Conservation (phyloP, 30 jellyfish, hydroid and myxozoan species). For the Clytia hemisphaerica region DNA sequence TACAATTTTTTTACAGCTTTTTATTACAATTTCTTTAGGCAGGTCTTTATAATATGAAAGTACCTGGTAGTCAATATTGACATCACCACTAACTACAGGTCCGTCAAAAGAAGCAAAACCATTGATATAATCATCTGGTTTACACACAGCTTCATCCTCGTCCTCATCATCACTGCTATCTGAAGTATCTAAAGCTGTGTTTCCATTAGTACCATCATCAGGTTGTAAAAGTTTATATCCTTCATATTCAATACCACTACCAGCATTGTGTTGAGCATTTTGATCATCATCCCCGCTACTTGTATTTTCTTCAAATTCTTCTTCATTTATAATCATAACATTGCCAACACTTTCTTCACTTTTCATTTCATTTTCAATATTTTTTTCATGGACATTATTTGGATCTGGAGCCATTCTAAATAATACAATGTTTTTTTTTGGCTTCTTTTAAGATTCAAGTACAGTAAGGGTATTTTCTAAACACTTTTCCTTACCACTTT, state of each 20-base stretch:
- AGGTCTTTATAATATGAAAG: too few species aligned
- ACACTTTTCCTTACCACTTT: too few species aligned
- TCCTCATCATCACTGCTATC: background rate
- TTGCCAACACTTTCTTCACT: background rate
- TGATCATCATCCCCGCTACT: background rate
- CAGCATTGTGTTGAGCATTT: constrained; percentile 8
- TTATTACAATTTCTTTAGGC: too few species aligned
- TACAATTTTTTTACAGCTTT: too few species aligned
- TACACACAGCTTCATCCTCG: background rate
- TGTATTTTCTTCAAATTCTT: background rate
- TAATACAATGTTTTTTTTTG: too few species aligned
- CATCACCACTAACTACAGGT: background rate
- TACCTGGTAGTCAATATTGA: constrained; percentile 26
- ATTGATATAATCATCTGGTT: background rate
- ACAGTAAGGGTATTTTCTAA: too few species aligned
- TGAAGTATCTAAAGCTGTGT: background rate
- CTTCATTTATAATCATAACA: background rate
- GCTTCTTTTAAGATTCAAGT: too few species aligned
- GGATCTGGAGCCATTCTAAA: constrained; percentile 25
- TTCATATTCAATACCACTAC: constrained; percentile 19
- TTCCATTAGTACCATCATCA: too few species aligned
- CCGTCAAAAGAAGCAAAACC: background rate
- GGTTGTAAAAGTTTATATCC: constrained; percentile 28
- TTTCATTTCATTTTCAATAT: background rate
- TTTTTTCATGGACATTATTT: background rate